These are phyloP conservation scores for Grapholita molesta DNA, from an alignment of 1,140 invertebrate genomes.

Conservation along the genomic window DNA sequence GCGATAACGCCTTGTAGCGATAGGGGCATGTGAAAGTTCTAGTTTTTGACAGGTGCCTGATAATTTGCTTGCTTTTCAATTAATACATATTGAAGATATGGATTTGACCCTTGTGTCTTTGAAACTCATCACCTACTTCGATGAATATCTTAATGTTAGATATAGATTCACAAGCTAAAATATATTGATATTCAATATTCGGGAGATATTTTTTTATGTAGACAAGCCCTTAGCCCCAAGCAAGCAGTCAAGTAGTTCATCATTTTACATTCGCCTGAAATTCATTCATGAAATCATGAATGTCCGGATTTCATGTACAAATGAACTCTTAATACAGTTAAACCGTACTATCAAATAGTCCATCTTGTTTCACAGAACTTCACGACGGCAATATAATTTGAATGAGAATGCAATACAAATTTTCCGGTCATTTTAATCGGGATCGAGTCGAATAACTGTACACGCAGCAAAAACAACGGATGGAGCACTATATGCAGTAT, in stretches of 20 bases:
- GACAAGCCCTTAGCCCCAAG: no score
- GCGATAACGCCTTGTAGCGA: background rate
- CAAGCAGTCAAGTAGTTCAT: no score
- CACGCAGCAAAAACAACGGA: background rate
- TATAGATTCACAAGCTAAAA: no score
- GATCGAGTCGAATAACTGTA: conserved; percentile 13
- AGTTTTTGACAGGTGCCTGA: background rate
- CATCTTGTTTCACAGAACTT: background rate
- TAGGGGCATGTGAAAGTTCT: background rate
- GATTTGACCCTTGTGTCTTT: no score
- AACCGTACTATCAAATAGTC: background rate
- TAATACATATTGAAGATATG: no score
- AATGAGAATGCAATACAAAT: conserved; percentile 9
- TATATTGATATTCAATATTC: no score
- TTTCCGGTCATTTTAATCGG: conserved; percentile 12
- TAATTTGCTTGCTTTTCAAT: background rate
- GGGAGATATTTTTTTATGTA: no score
- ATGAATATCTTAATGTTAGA: no score
- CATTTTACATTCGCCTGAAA: no score
- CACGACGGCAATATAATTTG: background rate
- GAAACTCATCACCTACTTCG: no score
- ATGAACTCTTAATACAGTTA: background rate
- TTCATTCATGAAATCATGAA: no score
- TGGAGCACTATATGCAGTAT: background rate
- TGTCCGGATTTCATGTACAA: no score